phyloP scores from a whole-genome alignment of 2,113 vertebrate species.

The Lota lota region DNA sequence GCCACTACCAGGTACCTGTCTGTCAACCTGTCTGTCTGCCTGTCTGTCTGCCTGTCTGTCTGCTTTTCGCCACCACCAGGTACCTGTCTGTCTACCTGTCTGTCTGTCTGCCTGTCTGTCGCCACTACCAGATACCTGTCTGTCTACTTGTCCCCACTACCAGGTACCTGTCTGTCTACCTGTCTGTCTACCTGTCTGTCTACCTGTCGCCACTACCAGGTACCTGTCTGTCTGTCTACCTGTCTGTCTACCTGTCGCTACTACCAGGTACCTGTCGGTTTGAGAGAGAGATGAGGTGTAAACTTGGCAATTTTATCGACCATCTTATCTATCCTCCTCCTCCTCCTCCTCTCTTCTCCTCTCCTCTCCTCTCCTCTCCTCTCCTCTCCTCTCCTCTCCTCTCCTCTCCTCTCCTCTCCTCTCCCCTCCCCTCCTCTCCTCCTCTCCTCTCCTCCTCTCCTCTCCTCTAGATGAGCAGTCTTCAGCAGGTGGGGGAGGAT shows the following conservation, averaged over 20 bases:
- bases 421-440: background rate
- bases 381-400: background rate
- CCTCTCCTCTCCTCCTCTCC: background rate
- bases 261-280: too few relatives aligned
- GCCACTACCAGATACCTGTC: too few relatives aligned
- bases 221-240: conserved; percentile 56
- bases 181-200: conserved; percentile 28
- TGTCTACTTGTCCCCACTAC: conserved; percentile 79
- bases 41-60: too few relatives aligned
- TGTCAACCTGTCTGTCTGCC: too few relatives aligned
- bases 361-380: background rate
- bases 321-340: too few relatives aligned
- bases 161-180: conserved; percentile 65
- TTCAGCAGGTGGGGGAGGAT: conserved; percentile 84
- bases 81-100: too few relatives aligned
- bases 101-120: too few relatives aligned
- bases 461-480: conserved; percentile 54
- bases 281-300: too few relatives aligned
- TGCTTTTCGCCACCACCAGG: too few relatives aligned
- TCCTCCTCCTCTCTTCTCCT: background rate
- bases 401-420: background rate
- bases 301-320: too few relatives aligned
- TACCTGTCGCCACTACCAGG: conserved; percentile 84
- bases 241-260: too few relatives aligned
- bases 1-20: too few relatives aligned